Percentiles rank a stretch among this genome's conserved stretches.
Conservation (phyloP, 1,140 invertebrate species). For the Arctopsyche grandis region DNA sequence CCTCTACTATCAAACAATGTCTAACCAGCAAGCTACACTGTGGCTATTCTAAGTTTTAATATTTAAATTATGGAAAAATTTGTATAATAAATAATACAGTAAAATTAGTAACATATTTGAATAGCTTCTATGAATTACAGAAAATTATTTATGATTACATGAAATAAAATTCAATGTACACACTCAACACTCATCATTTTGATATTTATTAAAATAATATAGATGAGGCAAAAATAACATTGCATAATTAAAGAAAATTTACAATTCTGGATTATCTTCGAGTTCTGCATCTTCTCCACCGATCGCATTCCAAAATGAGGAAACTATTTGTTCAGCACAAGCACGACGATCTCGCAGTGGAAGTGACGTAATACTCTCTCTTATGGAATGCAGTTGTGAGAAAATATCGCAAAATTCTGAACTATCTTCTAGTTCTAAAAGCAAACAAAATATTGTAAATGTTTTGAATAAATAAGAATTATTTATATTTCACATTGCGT, state of each 20-base stretch:
- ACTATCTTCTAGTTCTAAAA: constrained; percentile 61
- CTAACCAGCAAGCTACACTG: too few species aligned
- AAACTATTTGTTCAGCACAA: constrained; percentile 81
- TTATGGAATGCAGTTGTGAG: constrained; percentile 72
- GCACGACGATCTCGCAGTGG: constrained; percentile 72
- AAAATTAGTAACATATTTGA: too few species aligned
- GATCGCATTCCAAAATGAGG: constrained; percentile 82
- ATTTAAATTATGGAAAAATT: too few species aligned
- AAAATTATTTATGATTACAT: too few species aligned
- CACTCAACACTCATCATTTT: too few species aligned
- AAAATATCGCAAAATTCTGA: constrained; percentile 73
- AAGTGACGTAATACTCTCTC: constrained; percentile 73
- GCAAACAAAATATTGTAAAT: constrained; percentile 27
- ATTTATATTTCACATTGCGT: constrained; percentile 16
- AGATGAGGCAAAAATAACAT: not conserved
- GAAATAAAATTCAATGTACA: too few species aligned
- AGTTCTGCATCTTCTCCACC: constrained; percentile 80
- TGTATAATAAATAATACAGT: too few species aligned
- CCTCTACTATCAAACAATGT: too few species aligned
- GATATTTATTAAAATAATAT: not conserved
- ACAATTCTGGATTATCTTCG: constrained; percentile 49
- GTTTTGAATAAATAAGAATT: constrained; percentile 2
- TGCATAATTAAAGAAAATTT: not conserved
- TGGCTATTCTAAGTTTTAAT: too few species aligned
- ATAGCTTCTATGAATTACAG: too few species aligned